Percentiles rank a stretch among this genome's conserved stretches.
These are phyloP conservation scores for Drosophila siamana DNA, from an alignment of 2,888 invertebrate species.

Conservation along the genomic window DNA sequence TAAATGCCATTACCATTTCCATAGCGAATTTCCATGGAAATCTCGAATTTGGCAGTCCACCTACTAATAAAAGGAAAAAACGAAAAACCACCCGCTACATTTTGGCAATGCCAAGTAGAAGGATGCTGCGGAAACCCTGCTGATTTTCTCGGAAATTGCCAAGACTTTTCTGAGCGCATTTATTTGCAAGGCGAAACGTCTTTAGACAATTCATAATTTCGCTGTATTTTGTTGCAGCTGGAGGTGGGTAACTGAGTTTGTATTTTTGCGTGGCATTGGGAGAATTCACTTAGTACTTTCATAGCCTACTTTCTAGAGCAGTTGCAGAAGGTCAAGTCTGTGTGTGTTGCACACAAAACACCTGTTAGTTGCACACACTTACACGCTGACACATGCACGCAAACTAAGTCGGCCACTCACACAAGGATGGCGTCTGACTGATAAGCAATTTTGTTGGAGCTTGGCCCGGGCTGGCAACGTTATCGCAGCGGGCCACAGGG, in stretches of 20 bases:
- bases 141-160: neutral
- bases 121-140: neutral
- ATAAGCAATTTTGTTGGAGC: constrained; percentile 3
- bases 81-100: too few species aligned
- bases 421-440: neutral
- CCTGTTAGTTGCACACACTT: constrained; percentile 15
- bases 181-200: neutral
- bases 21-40: too few species aligned
- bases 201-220: neutral
- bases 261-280: neutral
- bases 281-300: neutral
- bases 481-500: too few species aligned
- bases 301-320: constrained; percentile 6
- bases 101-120: neutral
- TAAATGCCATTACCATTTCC: neutral
- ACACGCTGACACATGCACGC: constrained; percentile 6
- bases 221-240: neutral
- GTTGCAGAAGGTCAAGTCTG: neutral
- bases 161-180: neutral
- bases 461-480: neutral
- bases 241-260: neutral
- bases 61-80: too few species aligned
- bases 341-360: neutral
- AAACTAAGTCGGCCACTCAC: too few species aligned
- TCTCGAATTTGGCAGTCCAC: too few species aligned